Evolutionary conservation across 2,797 vertebrate genomes (phyloP), one percentile per base, ranked within the genome.

Genomic region (Anas georgica): DNA sequence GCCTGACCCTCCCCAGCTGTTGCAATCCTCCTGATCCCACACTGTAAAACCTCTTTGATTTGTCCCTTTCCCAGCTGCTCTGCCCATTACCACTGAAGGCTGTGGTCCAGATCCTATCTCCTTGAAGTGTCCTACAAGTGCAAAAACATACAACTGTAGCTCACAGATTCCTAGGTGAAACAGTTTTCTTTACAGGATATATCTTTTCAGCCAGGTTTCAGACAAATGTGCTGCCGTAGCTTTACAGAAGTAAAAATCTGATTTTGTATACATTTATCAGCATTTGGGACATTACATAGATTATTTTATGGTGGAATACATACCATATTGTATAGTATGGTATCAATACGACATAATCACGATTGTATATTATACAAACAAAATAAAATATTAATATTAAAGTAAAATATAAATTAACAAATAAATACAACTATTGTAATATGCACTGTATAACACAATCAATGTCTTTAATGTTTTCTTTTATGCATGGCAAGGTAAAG

Each of bases 41-140:
- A 82, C 60, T 86, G 91, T 54, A 96, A 96, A 96, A 94, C 76
- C 93, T 96, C 93, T 97, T 94, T 95, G 92, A 96, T 94, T 95
- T 90, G 74, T 92, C 94, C 92, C 91, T 60, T 84, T 95, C 63
- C 89, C 95, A 95, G 95, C 85, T 97, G 92, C 89, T 96, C 85
- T 94, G 60, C 85, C 93, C 52, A 25, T 95, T 95, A 81, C 78
- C 55, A 83, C 69, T 69, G 79, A 97, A 94, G 88, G 83, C 92
- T 92, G 80, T 73, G 45, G 67, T 94, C 85, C 95, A 95, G 89
- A 81, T 94, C 73, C 35, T 83, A 9, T 92, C 85, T 93, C 96
- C 94, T 97, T 97, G 89, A 95, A 90, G 85, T 82, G 91, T 91
- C 93, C 94, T 96, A 90, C 35, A 67, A 95, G 58, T 31, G n/a